phyloP scores from a whole-genome alignment of 2,888 invertebrate genomes.

The Tetragonisca angustula region DNA sequence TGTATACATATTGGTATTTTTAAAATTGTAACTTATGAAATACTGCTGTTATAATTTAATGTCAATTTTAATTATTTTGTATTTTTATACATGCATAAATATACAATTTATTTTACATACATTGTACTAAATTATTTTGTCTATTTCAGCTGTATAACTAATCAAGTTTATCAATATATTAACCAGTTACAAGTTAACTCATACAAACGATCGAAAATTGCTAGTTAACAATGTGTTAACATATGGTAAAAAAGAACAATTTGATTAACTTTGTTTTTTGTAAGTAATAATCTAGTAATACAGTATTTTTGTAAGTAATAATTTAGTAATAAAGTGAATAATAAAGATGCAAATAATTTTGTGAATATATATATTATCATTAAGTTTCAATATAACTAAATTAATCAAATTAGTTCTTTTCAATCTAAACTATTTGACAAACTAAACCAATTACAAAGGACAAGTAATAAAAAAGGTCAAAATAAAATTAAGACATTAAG shows the following conservation, averaged over 20 bases:
- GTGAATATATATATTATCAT: not conserved
- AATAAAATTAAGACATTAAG: not conserved
- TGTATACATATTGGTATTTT: not conserved
- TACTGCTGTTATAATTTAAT: not conserved
- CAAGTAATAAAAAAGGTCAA: not conserved
- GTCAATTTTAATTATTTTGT: slow-evolving; percentile 25
- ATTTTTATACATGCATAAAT: slow-evolving; percentile 33
- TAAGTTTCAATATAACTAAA: not conserved
- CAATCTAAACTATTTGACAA: not conserved
- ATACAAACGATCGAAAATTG: no score
- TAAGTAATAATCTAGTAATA: no score
- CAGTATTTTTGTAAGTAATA: no score
- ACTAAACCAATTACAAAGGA: not conserved
- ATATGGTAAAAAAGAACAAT: no score
- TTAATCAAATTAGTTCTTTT: not conserved
- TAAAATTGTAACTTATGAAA: not conserved
- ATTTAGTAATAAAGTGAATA: no score
- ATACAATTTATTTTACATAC: not conserved
- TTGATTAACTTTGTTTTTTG: no score
- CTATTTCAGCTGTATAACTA: not conserved
- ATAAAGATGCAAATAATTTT: not conserved
- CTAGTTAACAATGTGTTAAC: no score
- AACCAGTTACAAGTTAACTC: no score
- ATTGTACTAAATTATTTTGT: not conserved
- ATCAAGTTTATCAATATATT: not conserved